phyloP scores from a whole-genome alignment of 2,797 vertebrate species.

The Eulemur mongoz region DNA sequence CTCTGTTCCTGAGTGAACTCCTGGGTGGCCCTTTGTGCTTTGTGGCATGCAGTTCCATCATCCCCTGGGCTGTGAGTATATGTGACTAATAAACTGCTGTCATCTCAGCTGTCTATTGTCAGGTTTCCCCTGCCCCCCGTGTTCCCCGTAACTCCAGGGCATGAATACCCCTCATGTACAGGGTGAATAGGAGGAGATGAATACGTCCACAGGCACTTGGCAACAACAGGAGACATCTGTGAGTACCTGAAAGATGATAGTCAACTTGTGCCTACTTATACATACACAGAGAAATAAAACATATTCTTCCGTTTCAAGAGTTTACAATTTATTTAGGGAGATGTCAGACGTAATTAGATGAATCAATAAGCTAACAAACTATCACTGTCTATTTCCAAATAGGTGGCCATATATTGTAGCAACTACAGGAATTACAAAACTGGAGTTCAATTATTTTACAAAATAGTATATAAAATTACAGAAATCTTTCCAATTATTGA shows the following conservation, averaged over 20 bases:
- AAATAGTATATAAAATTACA: not conserved
- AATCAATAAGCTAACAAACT: not conserved
- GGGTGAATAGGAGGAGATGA: no score
- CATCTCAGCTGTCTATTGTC: no score
- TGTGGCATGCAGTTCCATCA: no score
- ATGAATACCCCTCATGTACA: no score
- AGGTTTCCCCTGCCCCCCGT: no score
- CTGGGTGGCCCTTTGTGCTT: no score
- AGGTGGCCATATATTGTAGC: not conserved
- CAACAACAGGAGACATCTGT: not conserved
- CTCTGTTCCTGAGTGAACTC: no score
- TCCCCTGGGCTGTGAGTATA: no score
- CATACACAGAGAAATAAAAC: not conserved
- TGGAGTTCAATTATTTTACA: not conserved
- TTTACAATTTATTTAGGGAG: not conserved
- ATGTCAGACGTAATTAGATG: not conserved
- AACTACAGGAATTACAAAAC: not conserved
- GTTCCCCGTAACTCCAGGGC: no score
- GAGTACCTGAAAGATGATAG: not conserved
- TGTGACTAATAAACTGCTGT: no score
- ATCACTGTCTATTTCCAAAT: not conserved
- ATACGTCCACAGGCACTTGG: not conserved
- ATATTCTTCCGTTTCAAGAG: not conserved
- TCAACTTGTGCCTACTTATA: not conserved
- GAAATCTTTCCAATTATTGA: not conserved